phyloP scores from a whole-genome alignment of 2,797 vertebrate species.

The Merluccius polli region DNA sequence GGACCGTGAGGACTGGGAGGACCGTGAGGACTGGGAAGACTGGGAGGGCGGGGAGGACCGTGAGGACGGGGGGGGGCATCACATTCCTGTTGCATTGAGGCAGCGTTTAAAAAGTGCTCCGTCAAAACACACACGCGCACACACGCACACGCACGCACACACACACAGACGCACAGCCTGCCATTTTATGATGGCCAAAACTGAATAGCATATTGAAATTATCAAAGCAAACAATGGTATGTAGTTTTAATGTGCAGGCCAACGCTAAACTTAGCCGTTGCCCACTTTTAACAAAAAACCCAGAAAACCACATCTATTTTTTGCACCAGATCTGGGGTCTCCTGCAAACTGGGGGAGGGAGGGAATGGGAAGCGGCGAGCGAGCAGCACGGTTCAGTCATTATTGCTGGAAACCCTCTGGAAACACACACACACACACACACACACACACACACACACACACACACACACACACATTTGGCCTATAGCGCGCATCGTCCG shows the following conservation, averaged over 20 bases:
- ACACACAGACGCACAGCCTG: slow-evolving; percentile 8
- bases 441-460: not conserved
- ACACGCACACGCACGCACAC: too few species aligned
- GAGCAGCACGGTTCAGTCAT: slow-evolving; percentile 32
- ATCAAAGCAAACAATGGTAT: slow-evolving; percentile 68
- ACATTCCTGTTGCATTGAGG: slow-evolving; percentile 33
- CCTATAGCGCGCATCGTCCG: slow-evolving; percentile 36
- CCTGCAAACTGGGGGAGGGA: slow-evolving; percentile 50
- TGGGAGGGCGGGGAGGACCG: too few species aligned
- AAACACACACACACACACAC: slow-evolving; percentile 7
- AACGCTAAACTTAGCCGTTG: slow-evolving; percentile 64
- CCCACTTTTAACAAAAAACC: slow-evolving; percentile 64
- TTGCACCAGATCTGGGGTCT: slow-evolving; percentile 71
- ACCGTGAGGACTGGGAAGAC: slow-evolving; percentile 4
- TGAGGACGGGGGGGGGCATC: slow-evolving; percentile 11
- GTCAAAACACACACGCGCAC: not conserved
- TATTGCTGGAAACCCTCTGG: slow-evolving; percentile 48
- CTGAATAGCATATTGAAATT: slow-evolving; percentile 46
- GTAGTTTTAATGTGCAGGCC: slow-evolving; percentile 60
- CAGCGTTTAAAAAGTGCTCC: slow-evolving; percentile 27
- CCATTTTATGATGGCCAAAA: slow-evolving; percentile 29
- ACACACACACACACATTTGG: not conserved
- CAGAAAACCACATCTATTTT: slow-evolving; percentile 73
- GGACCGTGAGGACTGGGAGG: slow-evolving; percentile 9
- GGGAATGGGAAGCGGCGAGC: slow-evolving; percentile 44